Conservation (phyloP, 2,113 vertebrate species). For the Melanotaenia duboulayi region DNA sequence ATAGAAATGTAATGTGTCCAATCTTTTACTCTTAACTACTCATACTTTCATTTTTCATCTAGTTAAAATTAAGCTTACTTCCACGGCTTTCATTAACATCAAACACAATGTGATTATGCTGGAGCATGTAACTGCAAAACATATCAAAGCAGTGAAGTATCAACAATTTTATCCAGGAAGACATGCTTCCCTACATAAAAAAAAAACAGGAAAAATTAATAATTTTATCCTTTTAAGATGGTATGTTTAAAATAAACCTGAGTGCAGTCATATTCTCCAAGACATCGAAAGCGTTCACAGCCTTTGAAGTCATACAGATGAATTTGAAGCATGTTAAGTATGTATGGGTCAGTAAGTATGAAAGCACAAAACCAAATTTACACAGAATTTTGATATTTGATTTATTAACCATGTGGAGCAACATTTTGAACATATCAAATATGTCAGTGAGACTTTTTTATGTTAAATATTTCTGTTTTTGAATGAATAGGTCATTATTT, state of each 20-base stretch:
- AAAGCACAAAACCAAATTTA: not conserved
- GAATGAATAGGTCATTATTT: not conserved
- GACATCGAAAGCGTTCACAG: not conserved
- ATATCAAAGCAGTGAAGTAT: not conserved
- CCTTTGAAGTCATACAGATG: constrained; percentile 10
- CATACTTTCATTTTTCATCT: not conserved
- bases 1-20: not conserved
- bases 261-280: not conserved
- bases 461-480: not conserved
- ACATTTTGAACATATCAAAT: not conserved
- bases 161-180: not conserved
- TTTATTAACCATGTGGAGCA: not conserved
- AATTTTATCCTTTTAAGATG: not conserved
- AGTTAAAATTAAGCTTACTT: not conserved
- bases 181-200: not conserved
- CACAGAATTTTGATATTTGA: not conserved
- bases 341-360: constrained; percentile 11
- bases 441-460: not conserved
- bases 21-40: not conserved
- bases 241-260: not conserved
- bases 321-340: constrained; percentile 31
- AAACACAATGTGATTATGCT: not conserved
- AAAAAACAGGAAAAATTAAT: not conserved
- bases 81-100: not conserved
- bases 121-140: not conserved